A percentile compares a stretch with the other conserved stretches of the same genome.
These are phyloP conservation scores for Trissolcus basalis DNA, from an alignment of 1,140 invertebrate genomes.

Conservation along the genomic window DNA sequence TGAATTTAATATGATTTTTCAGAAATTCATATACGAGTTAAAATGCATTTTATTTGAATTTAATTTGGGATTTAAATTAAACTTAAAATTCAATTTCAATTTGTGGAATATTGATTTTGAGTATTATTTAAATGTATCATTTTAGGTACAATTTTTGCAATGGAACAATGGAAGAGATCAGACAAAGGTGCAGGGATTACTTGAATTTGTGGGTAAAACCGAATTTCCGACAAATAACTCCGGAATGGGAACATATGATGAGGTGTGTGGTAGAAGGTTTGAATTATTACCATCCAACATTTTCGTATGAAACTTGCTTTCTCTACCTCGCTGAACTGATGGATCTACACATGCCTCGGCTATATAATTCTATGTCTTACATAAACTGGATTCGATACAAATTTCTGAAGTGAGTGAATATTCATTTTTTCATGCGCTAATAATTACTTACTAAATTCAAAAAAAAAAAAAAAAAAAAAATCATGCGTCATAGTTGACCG, in stretches of 20 bases:
- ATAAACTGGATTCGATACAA: slow-evolving; percentile 45
- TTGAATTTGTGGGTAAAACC: slow-evolving; percentile 69
- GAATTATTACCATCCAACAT: slow-evolving; percentile 62
- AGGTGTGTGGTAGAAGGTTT: slow-evolving; percentile 68
- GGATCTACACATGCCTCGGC: slow-evolving; percentile 61
- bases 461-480: no score
- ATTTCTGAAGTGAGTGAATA: slow-evolving; percentile 22
- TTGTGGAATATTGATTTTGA: no score
- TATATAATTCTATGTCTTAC: slow-evolving; percentile 63
- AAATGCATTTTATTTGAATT: no score
- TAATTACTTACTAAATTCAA: no score
- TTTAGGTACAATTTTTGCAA: slow-evolving; percentile 78
- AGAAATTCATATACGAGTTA: no score
- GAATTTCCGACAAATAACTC: slow-evolving; percentile 64
- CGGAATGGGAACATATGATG: slow-evolving; percentile 75
- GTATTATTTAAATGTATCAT: not conserved
- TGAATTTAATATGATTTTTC: no score
- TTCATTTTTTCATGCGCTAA: not conserved
- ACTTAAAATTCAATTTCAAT: no score
- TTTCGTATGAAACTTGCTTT: slow-evolving; percentile 62
- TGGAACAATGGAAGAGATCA: slow-evolving; percentile 71
- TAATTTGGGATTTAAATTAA: no score
- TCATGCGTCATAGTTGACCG: no score
- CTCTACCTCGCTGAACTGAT: slow-evolving; percentile 65
- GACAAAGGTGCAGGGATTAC: slow-evolving; percentile 68